These are phyloP conservation scores for Plectropomus leopardus DNA, from an alignment of 2,113 vertebrate species.

Conservation along the genomic window DNA sequence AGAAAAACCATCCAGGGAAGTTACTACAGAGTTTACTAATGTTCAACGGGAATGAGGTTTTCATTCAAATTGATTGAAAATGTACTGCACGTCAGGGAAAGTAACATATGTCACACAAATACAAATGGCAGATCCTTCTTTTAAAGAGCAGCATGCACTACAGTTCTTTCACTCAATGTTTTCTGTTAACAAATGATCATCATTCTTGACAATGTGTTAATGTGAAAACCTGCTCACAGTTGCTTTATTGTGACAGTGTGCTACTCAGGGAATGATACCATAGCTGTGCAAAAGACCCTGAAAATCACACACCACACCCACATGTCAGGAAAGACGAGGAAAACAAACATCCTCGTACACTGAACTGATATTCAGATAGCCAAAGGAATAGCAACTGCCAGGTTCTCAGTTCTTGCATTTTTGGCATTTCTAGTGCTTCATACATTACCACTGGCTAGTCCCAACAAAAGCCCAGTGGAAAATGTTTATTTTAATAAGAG, in stretches of 20 bases:
- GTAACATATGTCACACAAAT: neutral
- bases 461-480: neutral
- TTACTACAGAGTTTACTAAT: neutral
- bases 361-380: neutral
- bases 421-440: neutral
- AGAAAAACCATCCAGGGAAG: neutral
- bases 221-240: neutral
- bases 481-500: neutral
- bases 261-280: neutral
- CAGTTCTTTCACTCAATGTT: neutral
- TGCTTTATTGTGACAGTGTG: neutral
- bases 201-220: neutral
- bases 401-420: neutral
- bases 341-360: neutral
- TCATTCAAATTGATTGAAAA: neutral
- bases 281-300: neutral
- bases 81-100: neutral
- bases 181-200: neutral
- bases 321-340: too few species aligned
- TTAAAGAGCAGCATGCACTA: neutral
- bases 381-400: neutral
- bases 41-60: neutral
- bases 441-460: neutral
- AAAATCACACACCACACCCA: neutral
- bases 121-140: neutral